Percentiles rank a stretch among this genome's conserved stretches.
phyloP scores from a whole-genome alignment of 2,797 vertebrate species.

The Phalanger gymnotis region DNA sequence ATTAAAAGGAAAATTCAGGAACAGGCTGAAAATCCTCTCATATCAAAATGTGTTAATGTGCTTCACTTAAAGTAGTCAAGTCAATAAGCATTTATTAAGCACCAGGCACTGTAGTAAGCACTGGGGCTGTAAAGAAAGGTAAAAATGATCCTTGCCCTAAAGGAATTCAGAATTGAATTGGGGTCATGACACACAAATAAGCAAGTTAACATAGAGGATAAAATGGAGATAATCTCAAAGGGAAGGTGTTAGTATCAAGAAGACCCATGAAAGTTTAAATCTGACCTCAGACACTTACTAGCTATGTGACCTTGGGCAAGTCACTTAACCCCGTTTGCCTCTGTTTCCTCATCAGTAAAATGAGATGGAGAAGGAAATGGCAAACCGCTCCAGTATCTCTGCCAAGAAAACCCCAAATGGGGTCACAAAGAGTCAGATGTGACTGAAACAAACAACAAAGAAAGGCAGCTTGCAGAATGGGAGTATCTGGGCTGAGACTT shows the following conservation, averaged over 20 bases:
- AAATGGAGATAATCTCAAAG: neutral
- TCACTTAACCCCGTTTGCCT: neutral
- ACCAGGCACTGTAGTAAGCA: neutral
- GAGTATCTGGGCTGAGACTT: neutral
- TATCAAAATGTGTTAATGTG: conserved; percentile 31
- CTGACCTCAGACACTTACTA: neutral
- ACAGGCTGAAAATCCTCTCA: neutral
- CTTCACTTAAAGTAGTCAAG: neutral
- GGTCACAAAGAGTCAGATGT: neutral
- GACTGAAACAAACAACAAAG: neutral
- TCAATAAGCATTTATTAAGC: neutral
- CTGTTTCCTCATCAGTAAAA: neutral
- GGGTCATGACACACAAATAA: neutral
- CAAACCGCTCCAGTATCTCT: neutral
- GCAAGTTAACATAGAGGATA: neutral
- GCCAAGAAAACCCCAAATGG: neutral
- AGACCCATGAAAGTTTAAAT: neutral
- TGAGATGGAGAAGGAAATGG: neutral
- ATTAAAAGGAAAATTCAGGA: conserved; percentile 18
- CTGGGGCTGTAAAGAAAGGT: neutral
- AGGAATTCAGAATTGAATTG: neutral
- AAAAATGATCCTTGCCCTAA: neutral
- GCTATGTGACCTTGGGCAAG: neutral
- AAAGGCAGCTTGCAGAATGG: neutral
- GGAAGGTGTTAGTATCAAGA: neutral